Base-by-base conservation (phyloP, 2,113 vertebrate species). In the Myrmophylax atrothorax region DNA sequence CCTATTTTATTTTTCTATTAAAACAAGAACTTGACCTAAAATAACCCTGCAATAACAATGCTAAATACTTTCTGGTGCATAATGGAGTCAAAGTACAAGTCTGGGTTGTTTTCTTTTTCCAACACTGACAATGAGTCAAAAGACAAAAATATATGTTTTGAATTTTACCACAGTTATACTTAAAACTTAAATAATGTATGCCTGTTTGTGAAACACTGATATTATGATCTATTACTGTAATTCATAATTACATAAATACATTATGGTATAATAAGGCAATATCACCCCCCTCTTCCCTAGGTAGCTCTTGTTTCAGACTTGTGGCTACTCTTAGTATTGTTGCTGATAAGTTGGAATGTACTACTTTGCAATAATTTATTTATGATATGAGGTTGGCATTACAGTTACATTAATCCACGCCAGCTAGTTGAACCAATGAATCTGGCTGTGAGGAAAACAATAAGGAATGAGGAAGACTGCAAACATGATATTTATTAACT, bases 41-140 rank as follows among this genome's bases (percentile, higher is more conserved):
- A 96, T 97, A 97, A 97, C 97, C 97, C 94, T 90, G 47, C 50
- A 90, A 87, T 88, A 96, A 97, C 95, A 97, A 97, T 97, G 92
- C 93, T 93, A 80, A 96, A 96, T 92, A 90, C 84, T 94, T 96
- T 96, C 95, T 97, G 84, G 78, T 92, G 13, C 87, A 94, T 97
- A 97, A 94, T 72, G 37, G 83, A 96, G 94, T 95, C 94, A 95
- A 96, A 97, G 88, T 95, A 75, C 76, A 87, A 96, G 80, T 90
- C 84, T 95, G 79, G 38, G 78, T 23, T 14, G 42, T 91, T 15
- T 26, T 52, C 91, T 74, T 88, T 89, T 84, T 68, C 73, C 87
- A 77, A 77, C 5, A 10, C 52, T 97, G 96, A 96, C 94, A 94
- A 69, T 20, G 81, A 95, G 67, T 88, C 97, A 97, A 93, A 70